Evolutionary conservation across 2,888 invertebrate genomes (phyloP).

Genomic region (Brachyptera risi): DNA sequence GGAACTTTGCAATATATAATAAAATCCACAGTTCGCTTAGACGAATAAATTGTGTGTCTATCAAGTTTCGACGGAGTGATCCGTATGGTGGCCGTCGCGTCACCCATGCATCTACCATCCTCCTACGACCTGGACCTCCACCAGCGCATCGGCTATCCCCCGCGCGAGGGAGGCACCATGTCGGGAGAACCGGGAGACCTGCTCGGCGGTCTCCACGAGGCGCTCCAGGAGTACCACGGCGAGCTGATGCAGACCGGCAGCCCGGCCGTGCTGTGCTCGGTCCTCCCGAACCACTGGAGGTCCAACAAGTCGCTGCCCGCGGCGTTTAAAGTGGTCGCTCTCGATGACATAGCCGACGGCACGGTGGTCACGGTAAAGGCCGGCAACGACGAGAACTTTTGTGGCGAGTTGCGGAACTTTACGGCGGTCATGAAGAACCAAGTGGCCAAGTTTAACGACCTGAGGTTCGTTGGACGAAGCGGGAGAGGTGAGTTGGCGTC

Average conservation of each 20-base stretch:
- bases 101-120: constrained; percentile 18
- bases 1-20: no score
- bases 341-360: constrained; percentile 92
- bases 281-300: constrained; percentile 93
- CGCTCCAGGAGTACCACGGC: constrained; percentile 85
- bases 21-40: background rate
- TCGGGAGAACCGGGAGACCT: constrained; percentile 50
- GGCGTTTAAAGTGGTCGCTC: constrained; percentile 91
- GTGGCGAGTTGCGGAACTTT: constrained; percentile 90
- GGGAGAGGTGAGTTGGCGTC: constrained; percentile 87
- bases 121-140: constrained; percentile 14
- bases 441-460: constrained; percentile 97
- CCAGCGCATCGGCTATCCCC: constrained; percentile 10
- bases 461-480: constrained; percentile 94
- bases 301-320: constrained; percentile 95
- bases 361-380: constrained; percentile 91
- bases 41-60: background rate
- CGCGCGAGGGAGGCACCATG: constrained; percentile 20
- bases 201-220: constrained; percentile 70
- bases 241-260: constrained; percentile 92
- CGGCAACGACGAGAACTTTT: constrained; percentile 97
- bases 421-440: constrained; percentile 96
- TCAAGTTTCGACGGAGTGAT: background rate
- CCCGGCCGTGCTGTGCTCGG: constrained; percentile 91
- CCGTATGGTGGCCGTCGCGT: constrained; percentile 1